Percentiles rank a stretch among this genome's conserved stretches.
These are phyloP conservation scores for Polyodon spathula DNA, from an alignment of 2,113 vertebrate species.

Conservation along the genomic window DNA sequence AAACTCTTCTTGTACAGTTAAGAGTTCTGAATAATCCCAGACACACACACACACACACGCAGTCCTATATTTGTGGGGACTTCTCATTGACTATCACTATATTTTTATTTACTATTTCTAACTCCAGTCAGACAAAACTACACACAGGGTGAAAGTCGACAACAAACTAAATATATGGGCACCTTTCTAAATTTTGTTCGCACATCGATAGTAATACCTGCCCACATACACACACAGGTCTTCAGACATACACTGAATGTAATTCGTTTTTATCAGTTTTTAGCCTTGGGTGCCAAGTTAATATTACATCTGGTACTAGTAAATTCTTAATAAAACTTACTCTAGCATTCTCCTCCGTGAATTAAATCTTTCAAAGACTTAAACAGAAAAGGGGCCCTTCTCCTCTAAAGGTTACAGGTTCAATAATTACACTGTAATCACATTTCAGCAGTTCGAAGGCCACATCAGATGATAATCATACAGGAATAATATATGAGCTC, in stretches of 20 bases:
- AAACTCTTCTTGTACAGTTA: no score
- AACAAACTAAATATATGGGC: no score
- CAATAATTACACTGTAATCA: constrained; percentile 36
- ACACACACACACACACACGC: no score
- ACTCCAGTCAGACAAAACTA: no score
- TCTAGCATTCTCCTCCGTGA: constrained; percentile 26
- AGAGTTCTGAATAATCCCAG: no score
- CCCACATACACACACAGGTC: no score
- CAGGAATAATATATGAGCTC: constrained; percentile 33
- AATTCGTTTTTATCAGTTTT: constrained; percentile 14
- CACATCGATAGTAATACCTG: neutral
- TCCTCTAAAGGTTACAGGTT: constrained; percentile 22
- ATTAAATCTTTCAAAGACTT: constrained; percentile 35
- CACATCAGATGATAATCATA: constrained; percentile 33
- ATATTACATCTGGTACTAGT: constrained; percentile 34
- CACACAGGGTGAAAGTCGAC: no score
- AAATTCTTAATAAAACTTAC: constrained; percentile 42
- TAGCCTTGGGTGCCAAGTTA: constrained; percentile 15
- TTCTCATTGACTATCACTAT: no score
- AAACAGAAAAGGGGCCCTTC: constrained; percentile 25
- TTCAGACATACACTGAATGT: neutral
- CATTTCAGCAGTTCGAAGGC: constrained; percentile 44
- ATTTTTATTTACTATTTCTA: no score
- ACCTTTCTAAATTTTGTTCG: no score
- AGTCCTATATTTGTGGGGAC: no score